Conservation (phyloP, 2,888 invertebrate species). For the Orthosia gothica region DNA sequence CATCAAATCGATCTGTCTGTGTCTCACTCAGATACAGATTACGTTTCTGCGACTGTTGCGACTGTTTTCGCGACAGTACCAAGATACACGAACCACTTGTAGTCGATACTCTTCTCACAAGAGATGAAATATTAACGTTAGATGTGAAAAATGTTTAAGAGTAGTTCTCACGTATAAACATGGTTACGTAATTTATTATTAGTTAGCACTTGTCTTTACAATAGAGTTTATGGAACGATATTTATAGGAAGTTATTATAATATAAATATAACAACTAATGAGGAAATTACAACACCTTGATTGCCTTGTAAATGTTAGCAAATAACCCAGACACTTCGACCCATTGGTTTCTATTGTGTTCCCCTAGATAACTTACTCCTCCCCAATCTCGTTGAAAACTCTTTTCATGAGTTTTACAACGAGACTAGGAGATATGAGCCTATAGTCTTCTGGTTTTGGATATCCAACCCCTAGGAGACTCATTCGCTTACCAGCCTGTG, state of each 20-base stretch:
- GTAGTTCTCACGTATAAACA: constrained; percentile 5
- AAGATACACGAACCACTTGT: neutral
- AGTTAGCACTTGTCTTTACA: constrained; percentile 17
- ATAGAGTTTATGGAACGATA: constrained; percentile 26
- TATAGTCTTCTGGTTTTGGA: too few relatives aligned
- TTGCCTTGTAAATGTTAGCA: neutral
- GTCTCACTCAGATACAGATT: too few relatives aligned
- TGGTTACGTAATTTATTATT: constrained; percentile 14
- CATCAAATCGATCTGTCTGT: neutral
- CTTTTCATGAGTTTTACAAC: too few relatives aligned
- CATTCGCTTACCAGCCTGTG: too few relatives aligned
- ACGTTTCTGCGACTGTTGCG: neutral
- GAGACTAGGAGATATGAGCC: too few relatives aligned
- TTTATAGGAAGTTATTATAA: constrained; percentile 2
- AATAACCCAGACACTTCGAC: too few relatives aligned
- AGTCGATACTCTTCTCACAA: constrained; percentile 1
- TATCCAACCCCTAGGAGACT: too few relatives aligned
- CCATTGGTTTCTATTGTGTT: too few relatives aligned
- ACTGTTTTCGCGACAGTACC: neutral
- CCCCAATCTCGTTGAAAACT: too few relatives aligned
- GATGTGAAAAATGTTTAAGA: constrained; percentile 21
- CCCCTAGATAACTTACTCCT: too few relatives aligned
- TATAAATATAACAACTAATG: neutral
- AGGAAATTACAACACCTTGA: neutral
- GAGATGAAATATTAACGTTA: neutral